Evolutionary conservation across 2,888 invertebrate genomes (phyloP), one percentile per base, ranked within the genome.

Genomic region (Orthosia cruda): DNA sequence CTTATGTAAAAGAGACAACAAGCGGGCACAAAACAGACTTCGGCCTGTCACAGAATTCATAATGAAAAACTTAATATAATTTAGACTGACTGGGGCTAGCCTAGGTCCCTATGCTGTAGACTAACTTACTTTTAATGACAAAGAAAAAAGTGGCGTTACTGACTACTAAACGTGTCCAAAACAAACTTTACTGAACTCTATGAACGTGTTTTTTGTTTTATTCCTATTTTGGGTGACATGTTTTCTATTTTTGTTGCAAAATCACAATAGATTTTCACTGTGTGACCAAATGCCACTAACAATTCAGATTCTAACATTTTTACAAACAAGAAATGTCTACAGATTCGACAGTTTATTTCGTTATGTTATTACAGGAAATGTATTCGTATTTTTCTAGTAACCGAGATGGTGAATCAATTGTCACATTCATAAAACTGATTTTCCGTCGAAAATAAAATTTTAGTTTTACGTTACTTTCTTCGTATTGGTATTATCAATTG

Each of bases 321-420:
- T 47, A n/a, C 47, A 32, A 66, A 47, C 20, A 49, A 65, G 55
- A 52, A 61, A 49, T 2, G 13, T 23, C 4, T 18, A 59, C 45
- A 20, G 49, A 23, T 52, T 57, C 13, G n/a, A 40, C 15, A 55
- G 32, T 62, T 58, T 57, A 26, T 63, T 73, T 54, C 58, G 40
- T 54, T 18, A 40, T 77, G 26, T 63, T 57, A 57, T 62, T 57
- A 32, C n/a, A n/a, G n/a, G 18, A 32, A 50, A 80, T 68, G 20
- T 61, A 61, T 50, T 65, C 62, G 5, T 77, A 15, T 79, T 55
- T 59, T 68, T 64, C n/a, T 59, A 13, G 63, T 52, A 73, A 50
- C 57, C n/a, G 23, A 16, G 18, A 54, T 32, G 52, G 32, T 59
- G 32, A 45, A 32, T 70, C 61, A 26, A 9, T 58, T 47, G 50